A percentile compares a stretch with the other conserved stretches of the same genome.
Evolutionary conservation across 2,113 vertebrate genomes (phyloP).

Genomic region (Cheilinus undulatus): DNA sequence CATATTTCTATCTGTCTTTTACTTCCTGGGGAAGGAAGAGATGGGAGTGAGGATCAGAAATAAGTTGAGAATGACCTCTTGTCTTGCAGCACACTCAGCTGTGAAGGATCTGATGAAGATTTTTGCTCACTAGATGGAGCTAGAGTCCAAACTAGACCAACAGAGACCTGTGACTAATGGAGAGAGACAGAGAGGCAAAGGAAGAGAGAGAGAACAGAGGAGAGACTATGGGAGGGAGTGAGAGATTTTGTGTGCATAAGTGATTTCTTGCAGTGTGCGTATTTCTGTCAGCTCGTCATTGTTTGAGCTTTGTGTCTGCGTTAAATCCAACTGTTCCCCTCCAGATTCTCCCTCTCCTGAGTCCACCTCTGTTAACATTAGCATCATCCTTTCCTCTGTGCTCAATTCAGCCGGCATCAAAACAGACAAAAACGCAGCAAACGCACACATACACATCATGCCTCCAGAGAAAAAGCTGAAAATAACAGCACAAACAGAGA

Average conservation of each 20-base stretch:
- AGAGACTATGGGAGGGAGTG: background rate
- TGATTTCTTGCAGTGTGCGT: constrained; percentile 1
- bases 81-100: background rate
- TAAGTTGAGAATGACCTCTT: too few species aligned
- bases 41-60: too few species aligned
- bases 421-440: background rate
- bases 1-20: too few species aligned
- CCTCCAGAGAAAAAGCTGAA: constrained; percentile 21
- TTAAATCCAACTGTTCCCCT: constrained; percentile 10
- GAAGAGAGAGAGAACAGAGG: background rate
- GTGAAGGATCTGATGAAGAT: background rate
- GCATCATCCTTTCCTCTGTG: background rate
- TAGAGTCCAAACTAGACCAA: constrained; percentile 44
- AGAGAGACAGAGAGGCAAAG: background rate
- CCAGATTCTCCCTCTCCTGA: constrained; percentile 18
- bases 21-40: too few species aligned
- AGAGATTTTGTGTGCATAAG: background rate
- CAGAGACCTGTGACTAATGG: background rate
- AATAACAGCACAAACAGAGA: constrained; percentile 36
- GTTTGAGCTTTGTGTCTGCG: constrained; percentile 11
- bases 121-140: constrained; percentile 69
- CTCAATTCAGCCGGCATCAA: constrained; percentile 5
- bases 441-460: constrained; percentile 27
- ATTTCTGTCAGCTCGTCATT: constrained; percentile 7
- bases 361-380: constrained; percentile 4